phyloP scores from a whole-genome alignment of 2,888 invertebrate species.

The Sesia bembeciformis region DNA sequence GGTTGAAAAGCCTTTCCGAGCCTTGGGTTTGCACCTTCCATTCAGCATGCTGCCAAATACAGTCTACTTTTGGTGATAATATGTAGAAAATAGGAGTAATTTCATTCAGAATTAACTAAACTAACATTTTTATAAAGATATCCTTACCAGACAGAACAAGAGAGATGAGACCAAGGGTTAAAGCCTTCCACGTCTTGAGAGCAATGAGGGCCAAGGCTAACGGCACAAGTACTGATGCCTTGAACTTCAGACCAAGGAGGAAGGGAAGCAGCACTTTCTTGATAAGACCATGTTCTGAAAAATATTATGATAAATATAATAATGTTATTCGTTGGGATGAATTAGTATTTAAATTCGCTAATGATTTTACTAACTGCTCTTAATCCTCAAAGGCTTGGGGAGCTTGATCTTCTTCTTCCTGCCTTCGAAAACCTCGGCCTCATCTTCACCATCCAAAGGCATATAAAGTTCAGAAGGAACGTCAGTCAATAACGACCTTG shows the following conservation, averaged over 20 bases:
- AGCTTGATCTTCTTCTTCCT: constrained; percentile 70
- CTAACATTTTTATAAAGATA: no score
- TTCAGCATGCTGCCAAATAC: no score
- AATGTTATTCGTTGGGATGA: background rate
- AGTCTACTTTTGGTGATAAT: no score
- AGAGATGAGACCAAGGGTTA: constrained; percentile 88
- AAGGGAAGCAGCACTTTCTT: constrained; percentile 90
- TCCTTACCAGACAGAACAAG: constrained; percentile 82
- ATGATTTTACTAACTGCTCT: constrained; percentile 49
- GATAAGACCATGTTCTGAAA: constrained; percentile 85
- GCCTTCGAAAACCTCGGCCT: constrained; percentile 58
- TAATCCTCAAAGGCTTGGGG: constrained; percentile 66
- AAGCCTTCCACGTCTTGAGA: constrained; percentile 91
- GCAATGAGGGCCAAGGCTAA: constrained; percentile 87
- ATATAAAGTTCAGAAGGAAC: constrained; percentile 80
- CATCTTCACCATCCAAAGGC: constrained; percentile 77
- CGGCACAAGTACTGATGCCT: constrained; percentile 88
- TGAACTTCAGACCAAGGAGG: constrained; percentile 89
- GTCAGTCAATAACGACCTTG: constrained; percentile 76
- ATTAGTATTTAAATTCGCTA: background rate
- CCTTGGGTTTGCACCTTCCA: no score
- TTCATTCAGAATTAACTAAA: no score
- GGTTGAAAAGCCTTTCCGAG: no score
- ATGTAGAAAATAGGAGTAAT: no score
- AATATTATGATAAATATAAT: constrained; percentile 5